Evolutionary conservation across 2,113 vertebrate genomes (phyloP).

Genomic region (Aythya baeri): DNA sequence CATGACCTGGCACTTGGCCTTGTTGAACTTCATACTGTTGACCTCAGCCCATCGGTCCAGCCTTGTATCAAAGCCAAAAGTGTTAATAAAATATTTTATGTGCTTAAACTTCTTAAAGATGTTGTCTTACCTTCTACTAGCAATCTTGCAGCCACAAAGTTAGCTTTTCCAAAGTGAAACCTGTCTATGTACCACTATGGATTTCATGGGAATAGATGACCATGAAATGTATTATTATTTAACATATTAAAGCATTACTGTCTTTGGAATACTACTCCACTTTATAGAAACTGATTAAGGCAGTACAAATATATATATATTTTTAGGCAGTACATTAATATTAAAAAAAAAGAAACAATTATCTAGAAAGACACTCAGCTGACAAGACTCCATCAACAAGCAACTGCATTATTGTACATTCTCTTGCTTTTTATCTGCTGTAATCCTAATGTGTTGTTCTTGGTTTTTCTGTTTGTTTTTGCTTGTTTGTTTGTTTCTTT

Average conservation of each 20-base stretch:
- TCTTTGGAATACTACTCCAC: background rate
- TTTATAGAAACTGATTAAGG: background rate
- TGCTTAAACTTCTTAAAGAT: background rate
- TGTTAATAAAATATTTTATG: background rate
- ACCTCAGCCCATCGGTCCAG: no score
- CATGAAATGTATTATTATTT: background rate
- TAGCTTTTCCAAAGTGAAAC: background rate
- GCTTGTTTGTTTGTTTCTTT: no score
- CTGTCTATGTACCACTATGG: background rate
- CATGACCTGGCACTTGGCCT: no score
- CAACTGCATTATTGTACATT: background rate
- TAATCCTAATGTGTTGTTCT: accelerated
- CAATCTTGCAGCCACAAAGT: background rate
- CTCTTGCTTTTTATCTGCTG: background rate
- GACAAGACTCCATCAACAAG: background rate
- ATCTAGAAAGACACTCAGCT: background rate
- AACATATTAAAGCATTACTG: background rate
- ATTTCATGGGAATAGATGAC: background rate
- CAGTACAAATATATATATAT: background rate
- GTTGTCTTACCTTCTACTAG: background rate
- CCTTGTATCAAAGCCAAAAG: background rate
- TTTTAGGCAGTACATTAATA: background rate
- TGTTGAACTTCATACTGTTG: no score
- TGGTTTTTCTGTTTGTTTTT: no score
- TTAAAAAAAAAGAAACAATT: background rate